Evolutionary conservation across 2,888 invertebrate species (phyloP).

Genomic region (Bibio marci): DNA sequence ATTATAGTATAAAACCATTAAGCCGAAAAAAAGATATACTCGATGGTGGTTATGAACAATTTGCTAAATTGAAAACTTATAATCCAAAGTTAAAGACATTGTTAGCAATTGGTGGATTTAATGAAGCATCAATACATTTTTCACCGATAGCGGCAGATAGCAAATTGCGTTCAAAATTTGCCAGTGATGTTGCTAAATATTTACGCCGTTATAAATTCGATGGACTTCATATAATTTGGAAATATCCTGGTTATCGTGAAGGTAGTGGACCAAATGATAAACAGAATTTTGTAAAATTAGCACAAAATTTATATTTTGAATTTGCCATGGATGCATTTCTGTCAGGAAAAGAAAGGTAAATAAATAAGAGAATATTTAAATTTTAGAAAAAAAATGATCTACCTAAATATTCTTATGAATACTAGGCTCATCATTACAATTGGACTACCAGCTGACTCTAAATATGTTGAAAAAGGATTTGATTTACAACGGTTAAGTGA

Average conservation of each 20-base stretch:
- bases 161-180: conserved; percentile 61
- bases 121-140: conserved; percentile 74
- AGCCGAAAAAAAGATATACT: conserved; percentile 93
- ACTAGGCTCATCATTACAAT: conserved; percentile 71
- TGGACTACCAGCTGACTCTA: conserved; percentile 87
- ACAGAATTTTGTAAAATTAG: conserved; percentile 74
- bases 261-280: conserved; percentile 66
- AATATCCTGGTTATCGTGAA: conserved; percentile 26
- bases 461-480: conserved; percentile 85
- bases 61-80: conserved; percentile 81
- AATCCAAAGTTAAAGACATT: conserved; percentile 81
- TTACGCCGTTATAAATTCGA: conserved; percentile 84
- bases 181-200: conserved; percentile 70
- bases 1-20: conserved; percentile 78
- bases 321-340: conserved; percentile 74
- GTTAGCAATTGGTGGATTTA: conserved; percentile 86
- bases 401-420: not conserved
- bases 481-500: conserved; percentile 73
- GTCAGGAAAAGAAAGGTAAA: conserved; percentile 51
- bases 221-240: conserved; percentile 87
- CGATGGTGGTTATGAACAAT: conserved; percentile 89
- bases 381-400: not conserved
- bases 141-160: conserved; percentile 74
- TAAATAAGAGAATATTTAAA: no score
- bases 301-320: conserved; percentile 75